Percentiles rank a stretch among this genome's conserved stretches.
Evolutionary conservation across 2,113 vertebrate species (phyloP).

Genomic region (Notarius quadriscutis): DNA sequence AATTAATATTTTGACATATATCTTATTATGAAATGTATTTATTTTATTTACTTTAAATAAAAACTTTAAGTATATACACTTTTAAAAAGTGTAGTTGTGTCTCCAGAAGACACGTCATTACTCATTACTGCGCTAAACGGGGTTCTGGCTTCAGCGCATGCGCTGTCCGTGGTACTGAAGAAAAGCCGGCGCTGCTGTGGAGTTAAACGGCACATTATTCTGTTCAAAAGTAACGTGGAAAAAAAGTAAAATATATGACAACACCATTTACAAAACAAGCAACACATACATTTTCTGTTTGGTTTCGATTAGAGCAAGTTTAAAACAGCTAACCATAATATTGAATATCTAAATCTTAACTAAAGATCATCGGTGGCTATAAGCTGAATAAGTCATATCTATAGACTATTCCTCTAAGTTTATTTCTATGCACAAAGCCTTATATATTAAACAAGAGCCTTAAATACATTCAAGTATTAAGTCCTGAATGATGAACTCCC

Average conservation of each 20-base stretch:
- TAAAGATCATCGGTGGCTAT: background rate
- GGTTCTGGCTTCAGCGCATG: constrained; percentile 15
- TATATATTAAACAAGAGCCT: background rate
- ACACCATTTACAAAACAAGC: background rate
- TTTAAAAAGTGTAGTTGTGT: no score
- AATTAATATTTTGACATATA: background rate
- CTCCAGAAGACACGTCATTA: background rate
- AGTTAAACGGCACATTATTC: background rate
- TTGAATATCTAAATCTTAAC: background rate
- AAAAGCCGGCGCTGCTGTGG: background rate
- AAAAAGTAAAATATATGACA: background rate
- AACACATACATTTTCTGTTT: background rate
- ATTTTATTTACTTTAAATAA: background rate
- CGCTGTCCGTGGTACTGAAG: constrained; percentile 81
- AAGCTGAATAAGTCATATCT: background rate
- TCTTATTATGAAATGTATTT: background rate
- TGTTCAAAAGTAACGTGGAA: background rate
- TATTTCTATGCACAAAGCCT: background rate
- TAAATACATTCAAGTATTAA: background rate
- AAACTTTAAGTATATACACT: no score
- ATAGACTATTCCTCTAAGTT: background rate
- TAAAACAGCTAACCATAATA: background rate
- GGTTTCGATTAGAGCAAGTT: background rate
- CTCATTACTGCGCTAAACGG: background rate
- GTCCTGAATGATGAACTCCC: background rate